These are phyloP conservation scores for Lanistes nyassanus DNA, from an alignment of 1,140 invertebrate species.

Conservation along the genomic window DNA sequence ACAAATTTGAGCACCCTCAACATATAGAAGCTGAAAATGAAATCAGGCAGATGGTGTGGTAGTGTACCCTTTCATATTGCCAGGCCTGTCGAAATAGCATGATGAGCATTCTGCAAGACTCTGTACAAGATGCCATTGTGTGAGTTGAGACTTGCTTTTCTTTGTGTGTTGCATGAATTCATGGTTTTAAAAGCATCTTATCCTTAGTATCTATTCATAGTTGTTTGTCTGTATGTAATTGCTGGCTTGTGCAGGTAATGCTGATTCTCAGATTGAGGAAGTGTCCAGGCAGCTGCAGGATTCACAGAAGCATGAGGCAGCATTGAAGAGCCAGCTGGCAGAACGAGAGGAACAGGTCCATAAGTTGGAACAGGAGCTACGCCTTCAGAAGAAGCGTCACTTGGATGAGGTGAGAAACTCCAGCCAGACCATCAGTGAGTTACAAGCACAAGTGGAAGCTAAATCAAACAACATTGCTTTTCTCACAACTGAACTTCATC, in stretches of 20 bases:
- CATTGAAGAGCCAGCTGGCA: constrained; percentile 26
- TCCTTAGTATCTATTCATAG: neutral
- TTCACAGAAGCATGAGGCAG: constrained; percentile 12
- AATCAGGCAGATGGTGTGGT: too few relatives aligned
- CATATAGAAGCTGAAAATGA: too few relatives aligned
- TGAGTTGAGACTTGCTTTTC: too few relatives aligned
- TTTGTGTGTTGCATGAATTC: too few relatives aligned
- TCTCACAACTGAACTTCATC: constrained; percentile 55
- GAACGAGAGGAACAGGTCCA: constrained; percentile 20
- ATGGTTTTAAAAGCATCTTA: too few relatives aligned
- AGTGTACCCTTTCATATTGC: too few relatives aligned
- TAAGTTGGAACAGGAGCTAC: constrained; percentile 16
- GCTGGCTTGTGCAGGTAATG: neutral
- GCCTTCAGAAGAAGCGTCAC: constrained; percentile 24
- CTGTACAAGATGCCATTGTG: too few relatives aligned
- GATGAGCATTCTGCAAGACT: too few relatives aligned
- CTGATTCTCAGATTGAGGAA: constrained; percentile 11
- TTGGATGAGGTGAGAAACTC: constrained; percentile 27
- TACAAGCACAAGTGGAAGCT: constrained; percentile 50
- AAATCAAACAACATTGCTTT: constrained; percentile 55
- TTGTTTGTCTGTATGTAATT: too few relatives aligned
- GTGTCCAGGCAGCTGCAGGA: constrained; percentile 17
- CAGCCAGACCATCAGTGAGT: constrained; percentile 37
- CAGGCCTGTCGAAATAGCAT: too few relatives aligned
- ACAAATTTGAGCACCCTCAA: too few relatives aligned